Conservation (phyloP, 2,113 vertebrate species). For the Erinaceus europaeus region DNA sequence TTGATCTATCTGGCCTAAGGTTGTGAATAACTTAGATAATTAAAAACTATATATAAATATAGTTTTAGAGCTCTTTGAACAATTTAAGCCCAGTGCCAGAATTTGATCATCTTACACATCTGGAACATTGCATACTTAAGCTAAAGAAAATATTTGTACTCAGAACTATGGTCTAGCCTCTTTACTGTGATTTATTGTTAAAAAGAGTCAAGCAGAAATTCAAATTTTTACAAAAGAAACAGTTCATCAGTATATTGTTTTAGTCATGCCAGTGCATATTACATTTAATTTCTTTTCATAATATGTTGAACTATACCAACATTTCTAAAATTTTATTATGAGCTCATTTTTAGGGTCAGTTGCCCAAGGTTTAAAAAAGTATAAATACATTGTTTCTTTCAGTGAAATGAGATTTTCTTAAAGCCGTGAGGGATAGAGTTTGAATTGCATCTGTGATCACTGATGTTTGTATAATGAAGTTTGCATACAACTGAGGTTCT, state of each 20-base stretch:
- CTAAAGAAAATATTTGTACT: too few species aligned
- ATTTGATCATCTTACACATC: too few species aligned
- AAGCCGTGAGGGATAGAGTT: background rate
- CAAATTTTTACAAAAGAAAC: background rate
- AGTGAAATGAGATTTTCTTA: constrained; percentile 29
- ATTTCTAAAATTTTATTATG: background rate
- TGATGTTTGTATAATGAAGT: constrained; percentile 20
- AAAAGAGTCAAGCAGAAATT: constrained; percentile 12
- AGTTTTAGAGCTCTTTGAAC: too few species aligned
- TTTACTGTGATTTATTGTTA: background rate
- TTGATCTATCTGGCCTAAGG: too few species aligned
- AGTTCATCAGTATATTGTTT: background rate
- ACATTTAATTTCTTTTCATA: background rate
- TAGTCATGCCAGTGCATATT: background rate
- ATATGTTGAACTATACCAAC: background rate
- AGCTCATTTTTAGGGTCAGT: constrained; percentile 6
- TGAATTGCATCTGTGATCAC: constrained; percentile 25
- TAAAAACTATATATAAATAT: too few species aligned
- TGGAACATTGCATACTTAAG: too few species aligned
- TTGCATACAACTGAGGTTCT: constrained; percentile 14
- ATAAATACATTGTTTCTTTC: background rate
- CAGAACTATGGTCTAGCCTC: too few species aligned
- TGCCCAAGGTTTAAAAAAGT: background rate
- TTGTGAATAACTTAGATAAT: too few species aligned
- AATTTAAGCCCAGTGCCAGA: too few species aligned